phyloP scores from a whole-genome alignment of 1,140 invertebrate species.

The Cyclargus thomasi region DNA sequence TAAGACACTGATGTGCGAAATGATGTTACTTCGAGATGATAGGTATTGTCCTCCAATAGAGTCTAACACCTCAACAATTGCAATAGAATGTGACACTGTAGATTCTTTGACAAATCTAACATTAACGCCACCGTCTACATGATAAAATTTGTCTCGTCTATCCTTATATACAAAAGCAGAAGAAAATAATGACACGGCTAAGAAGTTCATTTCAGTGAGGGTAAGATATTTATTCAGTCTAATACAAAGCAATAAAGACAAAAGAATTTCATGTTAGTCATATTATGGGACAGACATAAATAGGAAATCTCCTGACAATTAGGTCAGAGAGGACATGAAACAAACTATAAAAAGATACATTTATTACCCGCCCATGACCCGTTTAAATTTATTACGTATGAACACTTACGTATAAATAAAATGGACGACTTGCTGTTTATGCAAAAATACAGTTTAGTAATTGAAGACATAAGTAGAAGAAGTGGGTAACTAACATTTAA shows the following conservation, averaged over 20 bases:
- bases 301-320: not conserved
- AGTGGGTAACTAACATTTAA: no score
- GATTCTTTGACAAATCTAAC: no score
- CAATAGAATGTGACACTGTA: not conserved
- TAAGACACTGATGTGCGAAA: not conserved
- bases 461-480: no score
- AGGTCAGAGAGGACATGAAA: not conserved
- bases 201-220: no score
- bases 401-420: not conserved
- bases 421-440: not conserved
- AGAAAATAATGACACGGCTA: no score
- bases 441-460: not conserved
- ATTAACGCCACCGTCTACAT: no score
- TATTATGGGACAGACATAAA: not conserved
- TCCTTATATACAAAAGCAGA: no score
- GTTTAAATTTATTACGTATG: not conserved
- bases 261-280: not conserved
- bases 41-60: not conserved
- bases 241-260: not conserved
- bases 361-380: conserved; percentile 2
- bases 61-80: not conserved
- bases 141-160: no score
- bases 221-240: not conserved
- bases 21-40: not conserved
- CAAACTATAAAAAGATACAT: not conserved